phyloP scores from a whole-genome alignment of 2,113 vertebrate species.

The Trematomus loennbergii region DNA sequence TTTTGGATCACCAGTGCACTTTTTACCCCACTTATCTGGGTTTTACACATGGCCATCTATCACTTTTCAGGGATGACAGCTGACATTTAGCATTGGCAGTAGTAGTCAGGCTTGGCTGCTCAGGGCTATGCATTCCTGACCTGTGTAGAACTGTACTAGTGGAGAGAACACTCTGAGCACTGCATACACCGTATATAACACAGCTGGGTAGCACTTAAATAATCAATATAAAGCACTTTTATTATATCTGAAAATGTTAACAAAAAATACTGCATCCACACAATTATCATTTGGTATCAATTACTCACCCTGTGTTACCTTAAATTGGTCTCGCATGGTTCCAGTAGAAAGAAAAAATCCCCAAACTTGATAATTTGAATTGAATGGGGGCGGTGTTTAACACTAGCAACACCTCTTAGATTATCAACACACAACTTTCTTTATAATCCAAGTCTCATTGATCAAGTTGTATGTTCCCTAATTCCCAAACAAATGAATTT shows the following conservation, averaged over 20 bases:
- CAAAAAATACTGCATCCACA: not conserved
- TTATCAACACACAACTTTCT: too few relatives aligned
- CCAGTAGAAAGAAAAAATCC: too few relatives aligned
- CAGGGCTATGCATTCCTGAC: slow-evolving; percentile 71
- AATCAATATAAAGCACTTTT: not conserved
- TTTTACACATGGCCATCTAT: slow-evolving; percentile 38
- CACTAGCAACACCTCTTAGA: too few relatives aligned
- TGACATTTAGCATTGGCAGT: slow-evolving; percentile 31
- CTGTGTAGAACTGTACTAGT: slow-evolving; percentile 47
- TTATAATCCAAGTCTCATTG: too few relatives aligned
- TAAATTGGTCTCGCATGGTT: too few relatives aligned
- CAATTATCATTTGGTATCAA: too few relatives aligned
- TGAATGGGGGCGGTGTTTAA: too few relatives aligned
- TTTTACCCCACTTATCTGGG: slow-evolving; percentile 4
- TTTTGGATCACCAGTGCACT: not conserved
- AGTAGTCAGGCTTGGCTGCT: slow-evolving; percentile 61
- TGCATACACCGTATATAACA: not conserved
- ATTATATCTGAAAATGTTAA: not conserved
- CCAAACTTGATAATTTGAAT: too few relatives aligned
- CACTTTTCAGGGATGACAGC: slow-evolving; percentile 53
- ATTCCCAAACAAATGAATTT: too few relatives aligned
- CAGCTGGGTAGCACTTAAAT: not conserved
- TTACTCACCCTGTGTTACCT: too few relatives aligned
- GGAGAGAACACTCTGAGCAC: not conserved
- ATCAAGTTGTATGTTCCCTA: too few relatives aligned